Conservation (phyloP, 1,140 invertebrate genomes). For the Drosophila arizonae region DNA sequence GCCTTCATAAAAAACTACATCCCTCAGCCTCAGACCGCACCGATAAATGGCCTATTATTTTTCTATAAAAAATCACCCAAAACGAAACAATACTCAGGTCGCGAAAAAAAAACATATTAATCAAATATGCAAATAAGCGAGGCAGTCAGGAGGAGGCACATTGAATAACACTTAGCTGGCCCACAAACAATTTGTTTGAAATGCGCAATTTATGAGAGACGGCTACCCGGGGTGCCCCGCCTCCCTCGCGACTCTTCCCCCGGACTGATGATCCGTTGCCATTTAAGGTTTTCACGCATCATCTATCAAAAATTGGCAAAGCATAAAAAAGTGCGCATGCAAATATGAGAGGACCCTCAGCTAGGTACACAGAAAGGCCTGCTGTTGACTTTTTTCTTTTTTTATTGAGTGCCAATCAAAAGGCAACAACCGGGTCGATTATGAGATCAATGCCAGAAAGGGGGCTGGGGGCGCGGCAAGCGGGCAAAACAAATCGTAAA, state of each 20-base stretch:
- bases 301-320: constrained; percentile 76
- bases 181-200: constrained; percentile 34
- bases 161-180: constrained; percentile 34
- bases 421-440: constrained; percentile 59
- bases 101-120: constrained; percentile 72
- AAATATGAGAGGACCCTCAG: constrained; percentile 52
- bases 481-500: constrained; percentile 67
- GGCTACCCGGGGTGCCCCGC: neutral
- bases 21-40: constrained; percentile 18
- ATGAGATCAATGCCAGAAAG: constrained; percentile 65
- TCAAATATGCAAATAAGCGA: constrained; percentile 76
- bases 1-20: constrained; percentile 1
- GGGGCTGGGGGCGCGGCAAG: neutral
- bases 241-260: neutral
- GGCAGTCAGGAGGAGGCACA: constrained; percentile 15
- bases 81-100: constrained; percentile 30
- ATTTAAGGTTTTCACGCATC: constrained; percentile 64
- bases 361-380: neutral
- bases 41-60: constrained; percentile 75
- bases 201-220: constrained; percentile 18
- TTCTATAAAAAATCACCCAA: constrained; percentile 77
- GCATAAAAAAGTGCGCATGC: constrained; percentile 59
- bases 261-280: neutral
- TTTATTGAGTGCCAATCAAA: constrained; percentile 49
- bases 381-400: constrained; percentile 40